These are phyloP conservation scores for Aurelia sp. DNA, from an alignment of 30 jellyfish, hydroid and myxozoan genomes.

Conservation along the genomic window DNA sequence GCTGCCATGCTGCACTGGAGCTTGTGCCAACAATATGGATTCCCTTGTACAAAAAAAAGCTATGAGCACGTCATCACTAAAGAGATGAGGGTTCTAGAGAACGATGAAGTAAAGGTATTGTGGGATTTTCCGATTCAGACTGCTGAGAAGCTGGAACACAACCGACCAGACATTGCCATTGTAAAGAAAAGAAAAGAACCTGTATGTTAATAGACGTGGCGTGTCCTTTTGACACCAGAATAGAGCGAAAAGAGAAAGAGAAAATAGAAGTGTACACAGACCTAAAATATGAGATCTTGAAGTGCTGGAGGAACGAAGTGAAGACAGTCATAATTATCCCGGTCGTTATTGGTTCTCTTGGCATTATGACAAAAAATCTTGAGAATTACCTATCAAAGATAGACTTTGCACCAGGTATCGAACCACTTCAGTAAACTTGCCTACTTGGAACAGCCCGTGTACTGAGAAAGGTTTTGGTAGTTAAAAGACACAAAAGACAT, in stretches of 20 bases:
- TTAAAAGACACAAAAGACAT: too few relatives aligned
- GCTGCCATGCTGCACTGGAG: slow-evolving; percentile 15
- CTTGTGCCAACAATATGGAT: slow-evolving; percentile 2
- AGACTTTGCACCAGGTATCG: neutral
- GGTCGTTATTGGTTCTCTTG: slow-evolving; percentile 8
- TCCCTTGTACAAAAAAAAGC: slow-evolving; percentile 27
- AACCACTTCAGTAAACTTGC: slow-evolving; percentile 11
- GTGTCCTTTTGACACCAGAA: too few relatives aligned
- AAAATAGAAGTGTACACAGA: too few relatives aligned
- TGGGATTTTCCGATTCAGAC: slow-evolving; percentile 42
- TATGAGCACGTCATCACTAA: slow-evolving; percentile 20
- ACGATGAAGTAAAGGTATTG: slow-evolving; percentile 10
- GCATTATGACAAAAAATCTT: neutral
- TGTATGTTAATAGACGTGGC: too few relatives aligned
- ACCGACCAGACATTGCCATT: too few relatives aligned
- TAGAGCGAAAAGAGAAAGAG: too few relatives aligned
- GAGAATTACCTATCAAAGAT: neutral
- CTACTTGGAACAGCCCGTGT: slow-evolving; percentile 14
- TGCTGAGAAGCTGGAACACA: neutral
- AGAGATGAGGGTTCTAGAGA: slow-evolving; percentile 16
- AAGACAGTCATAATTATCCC: slow-evolving; percentile 12
- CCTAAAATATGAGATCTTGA: too few relatives aligned
- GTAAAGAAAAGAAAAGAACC: too few relatives aligned
- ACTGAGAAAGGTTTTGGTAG: neutral
- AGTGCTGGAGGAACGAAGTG: slow-evolving; percentile 7